Conservation (phyloP, 2,797 vertebrate genomes). For the Sebastes trivittatus region DNA sequence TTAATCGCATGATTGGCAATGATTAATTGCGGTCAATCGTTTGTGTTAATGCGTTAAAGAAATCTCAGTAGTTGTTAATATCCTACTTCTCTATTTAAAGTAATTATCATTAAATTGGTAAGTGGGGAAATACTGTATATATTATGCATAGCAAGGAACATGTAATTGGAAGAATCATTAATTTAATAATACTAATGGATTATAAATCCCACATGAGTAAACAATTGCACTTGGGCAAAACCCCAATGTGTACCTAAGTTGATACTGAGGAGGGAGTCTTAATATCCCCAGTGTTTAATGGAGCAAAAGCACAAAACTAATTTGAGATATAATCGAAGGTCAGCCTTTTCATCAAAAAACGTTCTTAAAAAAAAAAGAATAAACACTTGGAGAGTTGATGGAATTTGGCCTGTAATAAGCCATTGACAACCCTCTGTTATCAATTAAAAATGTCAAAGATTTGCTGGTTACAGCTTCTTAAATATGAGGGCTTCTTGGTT, state of each 20-base stretch:
- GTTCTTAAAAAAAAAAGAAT: background rate
- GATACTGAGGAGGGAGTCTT: background rate
- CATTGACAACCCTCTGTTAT: background rate
- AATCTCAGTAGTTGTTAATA: no score
- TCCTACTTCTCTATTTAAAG: no score
- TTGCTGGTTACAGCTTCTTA: no score
- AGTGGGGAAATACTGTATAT: background rate
- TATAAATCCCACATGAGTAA: slow-evolving; percentile 36
- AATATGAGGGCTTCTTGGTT: no score
- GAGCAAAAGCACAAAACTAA: background rate
- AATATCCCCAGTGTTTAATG: slow-evolving; percentile 57
- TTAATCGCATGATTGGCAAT: no score
- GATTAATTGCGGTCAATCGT: no score
- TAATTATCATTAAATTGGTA: background rate
- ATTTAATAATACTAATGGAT: slow-evolving; percentile 41
- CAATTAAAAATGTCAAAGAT: no score
- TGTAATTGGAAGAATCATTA: background rate
- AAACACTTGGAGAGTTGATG: background rate
- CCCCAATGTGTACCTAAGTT: slow-evolving; percentile 16
- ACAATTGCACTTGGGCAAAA: background rate
- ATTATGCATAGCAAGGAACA: background rate
- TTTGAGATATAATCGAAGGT: background rate
- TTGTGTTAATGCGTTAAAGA: no score
- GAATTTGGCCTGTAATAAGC: background rate
- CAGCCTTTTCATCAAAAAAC: background rate